Evolutionary conservation across 1,140 invertebrate genomes (phyloP), one percentile per base, ranked within the genome.

Genomic region (Hylyphantes graminicola): DNA sequence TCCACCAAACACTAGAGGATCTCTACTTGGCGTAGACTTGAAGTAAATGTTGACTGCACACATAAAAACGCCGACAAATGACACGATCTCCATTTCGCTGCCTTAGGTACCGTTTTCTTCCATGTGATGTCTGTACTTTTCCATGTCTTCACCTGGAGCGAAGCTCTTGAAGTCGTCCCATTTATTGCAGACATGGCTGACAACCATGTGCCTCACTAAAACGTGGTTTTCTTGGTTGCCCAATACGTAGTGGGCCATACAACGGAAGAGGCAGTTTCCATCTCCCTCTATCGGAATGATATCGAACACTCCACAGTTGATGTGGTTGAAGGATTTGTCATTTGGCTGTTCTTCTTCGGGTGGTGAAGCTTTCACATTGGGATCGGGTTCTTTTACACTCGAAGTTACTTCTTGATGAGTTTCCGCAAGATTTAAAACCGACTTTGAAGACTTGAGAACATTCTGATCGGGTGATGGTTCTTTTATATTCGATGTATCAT

Each of bases 181-280:
- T 8, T 72, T 53, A 0, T 72, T 35, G 15, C 68, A 72, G 51
- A 72, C 51, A 7, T 72, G 3, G 10, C 10, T 72, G 13, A 72
- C 68, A 2, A 72, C 68, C 48, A 4, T 50, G 5, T 17, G 13
- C 17, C 68, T 50, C 6, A 72, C 17, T 53, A 53, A 15, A 51
- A 8, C 48, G 12, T 72, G 68, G 7, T 54, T 13, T 12, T 13
- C 15, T 15, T 72, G 68, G 13, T 17, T 51, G n/a, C 68, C 68
- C 15, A 72, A 0, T 8, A 54, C 51, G 15, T 21, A 54, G 10
- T 72, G 53, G 7, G 68, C 35, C 48, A 72, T 53, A 10, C 48
- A 15, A n/a, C 68, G 50, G 35, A 72, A 72, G 10, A 72, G 48
- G 35, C 68, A 72, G n/a, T 72, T 72, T 48, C 68, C 68, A 8